Evolutionary conservation across 2,888 invertebrate species (phyloP).

Genomic region (Temnothorax rugatulus): DNA sequence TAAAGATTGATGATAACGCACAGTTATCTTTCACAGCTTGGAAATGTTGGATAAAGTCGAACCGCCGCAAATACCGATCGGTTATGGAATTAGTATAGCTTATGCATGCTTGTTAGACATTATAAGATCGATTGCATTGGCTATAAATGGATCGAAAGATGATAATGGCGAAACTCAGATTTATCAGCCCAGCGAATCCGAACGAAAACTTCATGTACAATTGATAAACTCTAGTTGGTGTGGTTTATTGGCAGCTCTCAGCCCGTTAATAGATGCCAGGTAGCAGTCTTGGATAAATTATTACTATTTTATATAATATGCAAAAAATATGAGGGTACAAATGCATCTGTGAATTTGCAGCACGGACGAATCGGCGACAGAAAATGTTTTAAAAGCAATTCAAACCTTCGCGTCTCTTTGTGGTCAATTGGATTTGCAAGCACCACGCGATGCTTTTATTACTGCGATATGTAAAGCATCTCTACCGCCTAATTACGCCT

Average conservation of each 20-base stretch:
- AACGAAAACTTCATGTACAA: slow-evolving; percentile 89
- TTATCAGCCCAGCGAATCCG: slow-evolving; percentile 86
- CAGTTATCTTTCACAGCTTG: slow-evolving; percentile 88
- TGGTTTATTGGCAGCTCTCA: slow-evolving; percentile 96
- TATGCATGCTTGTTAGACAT: slow-evolving; percentile 97
- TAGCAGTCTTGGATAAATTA: slow-evolving; percentile 75
- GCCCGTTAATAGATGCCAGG: slow-evolving; percentile 96
- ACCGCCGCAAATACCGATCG: slow-evolving; percentile 97
- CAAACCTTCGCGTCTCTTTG: slow-evolving; percentile 96
- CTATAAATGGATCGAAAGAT: slow-evolving; percentile 89
- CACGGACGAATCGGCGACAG: slow-evolving; percentile 96
- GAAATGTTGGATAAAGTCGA: slow-evolving; percentile 99
- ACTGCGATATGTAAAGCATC: slow-evolving; percentile 98
- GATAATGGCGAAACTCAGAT: slow-evolving; percentile 80
- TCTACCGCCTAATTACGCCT: slow-evolving; percentile 97
- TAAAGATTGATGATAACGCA: slow-evolving; percentile 19
- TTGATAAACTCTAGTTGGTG: slow-evolving; percentile 98
- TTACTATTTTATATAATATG: slow-evolving; percentile 26
- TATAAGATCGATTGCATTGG: slow-evolving; percentile 93
- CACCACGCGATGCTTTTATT: slow-evolving; percentile 97
- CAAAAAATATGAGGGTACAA: not conserved
- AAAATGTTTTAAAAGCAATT: slow-evolving; percentile 96
- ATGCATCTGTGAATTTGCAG: slow-evolving; percentile 85
- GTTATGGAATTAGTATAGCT: slow-evolving; percentile 98
- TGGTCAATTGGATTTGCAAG: slow-evolving; percentile 92